Evolutionary conservation across 2,888 invertebrate species (phyloP).

Genomic region (Lutraria lutraria): DNA sequence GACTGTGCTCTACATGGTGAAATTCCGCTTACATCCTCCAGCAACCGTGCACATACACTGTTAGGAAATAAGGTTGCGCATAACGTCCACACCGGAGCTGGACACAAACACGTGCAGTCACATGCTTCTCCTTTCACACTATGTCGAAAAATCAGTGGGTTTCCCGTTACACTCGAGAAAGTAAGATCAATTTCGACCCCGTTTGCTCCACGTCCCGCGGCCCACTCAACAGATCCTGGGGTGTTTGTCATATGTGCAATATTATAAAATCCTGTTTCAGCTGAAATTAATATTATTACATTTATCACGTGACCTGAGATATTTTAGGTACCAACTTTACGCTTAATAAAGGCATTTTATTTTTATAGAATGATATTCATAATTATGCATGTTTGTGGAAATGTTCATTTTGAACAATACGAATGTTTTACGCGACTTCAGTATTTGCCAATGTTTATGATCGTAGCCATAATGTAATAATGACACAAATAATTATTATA

Average conservation of each 20-base stretch:
- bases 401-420: too few relatives aligned
- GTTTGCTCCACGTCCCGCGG: slow-evolving; percentile 40
- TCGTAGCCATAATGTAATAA: too few relatives aligned
- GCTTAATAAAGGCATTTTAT: too few relatives aligned
- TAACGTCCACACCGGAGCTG: slow-evolving; percentile 18
- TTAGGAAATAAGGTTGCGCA: slow-evolving; percentile 24
- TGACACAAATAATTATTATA: too few relatives aligned
- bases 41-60: slow-evolving; percentile 40
- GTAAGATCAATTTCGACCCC: slow-evolving; percentile 43
- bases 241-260: slow-evolving; percentile 38
- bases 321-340: too few relatives aligned
- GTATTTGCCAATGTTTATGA: too few relatives aligned
- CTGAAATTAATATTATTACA: background rate
- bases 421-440: too few relatives aligned
- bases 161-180: slow-evolving; percentile 26
- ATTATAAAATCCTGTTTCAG: background rate
- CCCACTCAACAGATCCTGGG: slow-evolving; percentile 41
- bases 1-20: slow-evolving; percentile 42
- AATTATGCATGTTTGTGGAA: too few relatives aligned
- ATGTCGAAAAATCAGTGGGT: slow-evolving; percentile 9
- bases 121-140: slow-evolving; percentile 34
- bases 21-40: background rate
- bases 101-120: slow-evolving; percentile 48
- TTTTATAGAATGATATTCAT: too few relatives aligned
- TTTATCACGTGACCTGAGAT: too few relatives aligned